Conservation (phyloP, 2,113 vertebrate genomes). For the Psilopogon haemacephalus region DNA sequence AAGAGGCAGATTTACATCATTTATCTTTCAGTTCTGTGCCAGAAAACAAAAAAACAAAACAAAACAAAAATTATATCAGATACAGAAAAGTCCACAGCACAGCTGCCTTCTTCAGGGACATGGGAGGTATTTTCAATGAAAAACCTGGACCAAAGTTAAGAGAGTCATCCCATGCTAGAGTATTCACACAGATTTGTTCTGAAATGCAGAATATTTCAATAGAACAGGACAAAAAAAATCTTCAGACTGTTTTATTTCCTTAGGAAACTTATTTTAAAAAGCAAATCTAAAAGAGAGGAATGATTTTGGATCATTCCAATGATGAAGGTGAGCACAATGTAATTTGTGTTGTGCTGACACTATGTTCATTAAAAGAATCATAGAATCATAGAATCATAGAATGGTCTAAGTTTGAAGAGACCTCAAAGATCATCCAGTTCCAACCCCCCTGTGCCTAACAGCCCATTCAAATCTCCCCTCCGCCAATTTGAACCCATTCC, state of each 20-base stretch:
- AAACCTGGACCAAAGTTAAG: neutral
- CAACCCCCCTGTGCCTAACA: no score
- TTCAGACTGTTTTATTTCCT: neutral
- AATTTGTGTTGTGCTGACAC: neutral
- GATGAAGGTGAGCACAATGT: neutral
- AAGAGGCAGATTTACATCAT: neutral
- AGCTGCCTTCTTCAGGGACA: neutral
- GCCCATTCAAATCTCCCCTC: no score
- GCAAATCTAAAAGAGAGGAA: neutral
- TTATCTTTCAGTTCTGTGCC: neutral
- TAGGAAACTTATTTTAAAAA: neutral
- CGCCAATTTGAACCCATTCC: no score
- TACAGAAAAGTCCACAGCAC: neutral
- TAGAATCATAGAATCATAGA: no score
- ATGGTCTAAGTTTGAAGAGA: no score
- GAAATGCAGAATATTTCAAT: neutral
- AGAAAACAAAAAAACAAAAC: neutral
- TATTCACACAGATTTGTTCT: neutral
- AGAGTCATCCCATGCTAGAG: neutral
- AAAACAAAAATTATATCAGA: neutral
- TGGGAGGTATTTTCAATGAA: neutral
- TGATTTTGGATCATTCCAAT: neutral
- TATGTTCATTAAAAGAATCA: neutral
- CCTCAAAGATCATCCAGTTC: no score
- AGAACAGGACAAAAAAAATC: fast-evolving